Base-by-base conservation (phyloP, 2,888 invertebrate genomes). In the Xestoiulus laeticollis region DNA sequence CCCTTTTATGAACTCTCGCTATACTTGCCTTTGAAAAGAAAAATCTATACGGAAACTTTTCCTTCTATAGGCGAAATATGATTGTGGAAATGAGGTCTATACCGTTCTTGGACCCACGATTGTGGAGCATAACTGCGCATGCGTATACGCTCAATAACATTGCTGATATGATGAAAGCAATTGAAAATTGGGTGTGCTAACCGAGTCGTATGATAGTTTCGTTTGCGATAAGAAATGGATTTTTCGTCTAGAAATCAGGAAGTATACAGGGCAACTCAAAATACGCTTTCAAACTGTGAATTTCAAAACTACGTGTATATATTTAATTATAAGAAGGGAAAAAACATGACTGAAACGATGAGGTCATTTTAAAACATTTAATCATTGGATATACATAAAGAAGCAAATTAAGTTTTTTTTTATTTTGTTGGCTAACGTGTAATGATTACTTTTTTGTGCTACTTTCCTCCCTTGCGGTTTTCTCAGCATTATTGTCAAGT, bases 151-250 rank as follows among this genome's bases (percentile, higher is more conserved):
- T 48, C 53, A 59, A 59, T n/a, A 59, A 59, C 53, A 59, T 59
- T 59, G n/a, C 53, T 59, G 53, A 59, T 59, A 59, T 59, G 53
- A 59, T 59, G 53, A 59, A 59, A 59, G 53, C 53, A 59, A 59
- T 59, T 59, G 53, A 59, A 59, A 59, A 59, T 59, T 59, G 53
- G 53, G 53, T 59, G 53, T 59, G 53, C 53, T 59, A 59, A 59
- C 53, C 53, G 53, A 59, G 53, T 59, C 53, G 53, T 59, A 59
- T 59, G 53, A 59, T 59, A 59, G 53, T 59, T 59, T 16, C 53
- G 53, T 59, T 59, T 59, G 53, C 19, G 53, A 59, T 59, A 59
- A 59, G 53, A 59, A 59, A 59, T 59, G 53, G 53, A 59, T 59
- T 59, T 59, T 59, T 59, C 53, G 53, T 19, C n/a, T 59, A n/a